Base-by-base conservation (phyloP, 2,888 invertebrate genomes). In the Gerris lacustris region DNA sequence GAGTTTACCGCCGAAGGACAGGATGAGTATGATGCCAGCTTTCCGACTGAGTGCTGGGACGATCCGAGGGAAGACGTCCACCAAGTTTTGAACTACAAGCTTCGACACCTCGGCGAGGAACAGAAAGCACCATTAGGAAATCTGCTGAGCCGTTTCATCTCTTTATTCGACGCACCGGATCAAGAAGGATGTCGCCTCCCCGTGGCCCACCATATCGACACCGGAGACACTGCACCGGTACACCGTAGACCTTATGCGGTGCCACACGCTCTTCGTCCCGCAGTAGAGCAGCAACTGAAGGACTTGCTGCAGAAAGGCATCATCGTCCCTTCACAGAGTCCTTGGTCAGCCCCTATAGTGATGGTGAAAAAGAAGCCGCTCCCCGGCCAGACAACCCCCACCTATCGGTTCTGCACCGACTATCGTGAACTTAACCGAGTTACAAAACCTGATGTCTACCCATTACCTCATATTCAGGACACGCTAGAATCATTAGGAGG, bases 401-500 rank as follows among this genome's bases (percentile, higher is more conserved):
- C 9, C 9, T 70, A 67, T 55, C 7, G 70, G 47, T 55, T 70
- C 15, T 70, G 67, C 43, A 62, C 55, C 4, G 73, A 73, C 64
- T 72, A 62, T 31, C 44, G 73, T 9, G 70, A 67, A 44, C 45
- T 73, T 9, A 75, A 75, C 62, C 63, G 71, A n/a, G 15, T 67
- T 44, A 74, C 75, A 0, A 68, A 70, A 11, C 44, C 64, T 0
- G 72, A 74, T 31, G 69, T 47, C 5, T 73, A 63, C 43, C 70
- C 73, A 0, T 55, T 74, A 31, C 72, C 73, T 43, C 67, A 68
- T 7, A 73, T 75, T 0, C 44, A 47, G 4, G 75, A 75, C 6
- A 75, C 74, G 43, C 44, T 75, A 6, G 75, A 76, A 7, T 67
- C 70, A 18, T 67, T 76, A 45, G 73, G 75, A 6, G 17, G 71